Conservation (phyloP, 2,797 vertebrate genomes). For the Acanthiza pusilla region DNA sequence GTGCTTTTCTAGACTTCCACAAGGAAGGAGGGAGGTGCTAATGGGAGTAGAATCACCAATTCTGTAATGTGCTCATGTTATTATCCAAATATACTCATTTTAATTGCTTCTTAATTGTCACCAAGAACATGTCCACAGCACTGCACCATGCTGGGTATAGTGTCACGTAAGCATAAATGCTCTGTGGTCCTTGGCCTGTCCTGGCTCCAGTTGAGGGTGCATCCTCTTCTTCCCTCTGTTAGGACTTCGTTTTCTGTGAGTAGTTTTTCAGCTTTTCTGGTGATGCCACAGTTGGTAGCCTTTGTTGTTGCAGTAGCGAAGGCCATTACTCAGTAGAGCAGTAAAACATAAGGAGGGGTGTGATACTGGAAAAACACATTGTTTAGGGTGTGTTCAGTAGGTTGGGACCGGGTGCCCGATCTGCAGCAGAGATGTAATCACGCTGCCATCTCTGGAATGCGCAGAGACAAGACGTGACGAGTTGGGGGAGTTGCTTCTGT, state of each 20-base stretch:
- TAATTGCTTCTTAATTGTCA: not conserved
- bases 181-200: not conserved
- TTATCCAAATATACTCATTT: not conserved
- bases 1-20: not conserved
- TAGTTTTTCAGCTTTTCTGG: not conserved
- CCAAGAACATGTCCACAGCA: not conserved
- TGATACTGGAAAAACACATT: conserved; percentile 38
- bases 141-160: not conserved
- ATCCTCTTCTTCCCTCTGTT: not conserved
- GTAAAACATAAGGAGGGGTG: not conserved
- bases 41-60: not conserved
- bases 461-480: conserved; percentile 22
- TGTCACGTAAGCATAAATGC: not conserved
- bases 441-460: conserved; percentile 45
- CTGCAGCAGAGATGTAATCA: conserved; percentile 26
- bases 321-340: not conserved
- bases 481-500: not conserved
- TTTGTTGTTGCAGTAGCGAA: not conserved
- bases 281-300: not conserved
- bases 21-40: not conserved
- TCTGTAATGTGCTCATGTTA: not conserved
- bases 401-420: not conserved
- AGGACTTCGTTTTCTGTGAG: not conserved
- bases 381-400: conserved; percentile 38
- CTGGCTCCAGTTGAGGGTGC: not conserved